Conservation (phyloP, 2,113 vertebrate genomes). For the Struthidea cinerea region DNA sequence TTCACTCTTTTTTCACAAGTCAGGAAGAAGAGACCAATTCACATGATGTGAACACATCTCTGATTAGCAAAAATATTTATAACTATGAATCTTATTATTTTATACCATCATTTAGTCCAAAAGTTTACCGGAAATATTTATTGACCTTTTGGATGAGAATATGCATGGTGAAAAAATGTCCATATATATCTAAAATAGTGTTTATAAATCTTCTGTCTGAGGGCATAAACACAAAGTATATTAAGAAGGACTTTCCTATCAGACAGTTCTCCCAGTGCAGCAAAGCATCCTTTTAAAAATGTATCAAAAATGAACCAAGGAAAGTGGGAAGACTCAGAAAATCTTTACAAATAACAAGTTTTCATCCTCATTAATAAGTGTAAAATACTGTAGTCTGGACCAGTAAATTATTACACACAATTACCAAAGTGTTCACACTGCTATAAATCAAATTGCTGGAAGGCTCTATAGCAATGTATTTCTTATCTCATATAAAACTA, state of each 20-base stretch:
- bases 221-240: neutral
- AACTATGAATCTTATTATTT: neutral
- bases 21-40: neutral
- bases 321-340: neutral
- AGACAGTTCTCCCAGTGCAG: neutral
- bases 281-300: neutral
- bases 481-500: neutral
- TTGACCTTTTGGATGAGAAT: neutral
- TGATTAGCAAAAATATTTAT: neutral
- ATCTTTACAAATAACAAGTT: neutral
- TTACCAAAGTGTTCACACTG: neutral
- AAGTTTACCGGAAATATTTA: neutral
- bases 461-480: neutral
- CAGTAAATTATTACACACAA: neutral
- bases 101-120: neutral
- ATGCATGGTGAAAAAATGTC: neutral
- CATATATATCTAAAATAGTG: neutral
- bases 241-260: neutral
- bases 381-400: neutral
- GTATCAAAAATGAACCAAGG: neutral
- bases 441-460: neutral
- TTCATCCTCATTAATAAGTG: neutral
- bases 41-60: neutral
- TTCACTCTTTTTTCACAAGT: neutral
- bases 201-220: neutral